Evolutionary conservation across 2,113 vertebrate genomes (phyloP), one percentile per base, ranked within the genome.

Genomic region (Oreocharis arfaki): DNA sequence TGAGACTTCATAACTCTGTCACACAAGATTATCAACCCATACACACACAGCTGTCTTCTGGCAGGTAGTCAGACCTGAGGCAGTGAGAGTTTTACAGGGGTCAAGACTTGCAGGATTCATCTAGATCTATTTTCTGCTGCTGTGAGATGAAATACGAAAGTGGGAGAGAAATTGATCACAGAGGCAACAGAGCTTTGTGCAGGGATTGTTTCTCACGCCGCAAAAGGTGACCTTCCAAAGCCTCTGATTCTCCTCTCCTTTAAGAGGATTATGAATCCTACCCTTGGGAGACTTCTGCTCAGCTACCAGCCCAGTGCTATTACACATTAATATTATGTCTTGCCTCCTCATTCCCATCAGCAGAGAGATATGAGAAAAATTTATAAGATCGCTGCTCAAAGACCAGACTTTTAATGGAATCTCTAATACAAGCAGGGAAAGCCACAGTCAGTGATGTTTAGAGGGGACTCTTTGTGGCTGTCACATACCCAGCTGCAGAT

Each of bases 191-290:
- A 80, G 79, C 28, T 80, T 68, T 2, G 2, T 8, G 2, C 33
- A 35, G 37, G 26, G 60, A 79, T 52, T 70, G 37, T 21, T 83
- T 85, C 89, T 84, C 63, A 70, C 74, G n/a, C 73, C 0, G 0
- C 63, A 80, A 68, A 78, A 90, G 83, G 73, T 69, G 88, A 94
- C 83, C 76, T 91, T 76, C 60, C 80, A 79, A 89, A 92, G 78
- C 74, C 78, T 96, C 84, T 70, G 81, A 86, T 60, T 90, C 61
- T 75, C 33, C 49, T 84, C 78, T 94, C 46, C 53, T 50, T 7
- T 87, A 96, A 91, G 76, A 92, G 82, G 91, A 94, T 91, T 93
- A 94, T 8, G 7, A 79, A 89, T 63, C 76, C 65, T 74, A 69
- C 56, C 64, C 84, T 75, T 82, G 89, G 92, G 65, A 93, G 49